Base-by-base conservation (phyloP, 2,888 invertebrate species). In the Campaea margaritaria region DNA sequence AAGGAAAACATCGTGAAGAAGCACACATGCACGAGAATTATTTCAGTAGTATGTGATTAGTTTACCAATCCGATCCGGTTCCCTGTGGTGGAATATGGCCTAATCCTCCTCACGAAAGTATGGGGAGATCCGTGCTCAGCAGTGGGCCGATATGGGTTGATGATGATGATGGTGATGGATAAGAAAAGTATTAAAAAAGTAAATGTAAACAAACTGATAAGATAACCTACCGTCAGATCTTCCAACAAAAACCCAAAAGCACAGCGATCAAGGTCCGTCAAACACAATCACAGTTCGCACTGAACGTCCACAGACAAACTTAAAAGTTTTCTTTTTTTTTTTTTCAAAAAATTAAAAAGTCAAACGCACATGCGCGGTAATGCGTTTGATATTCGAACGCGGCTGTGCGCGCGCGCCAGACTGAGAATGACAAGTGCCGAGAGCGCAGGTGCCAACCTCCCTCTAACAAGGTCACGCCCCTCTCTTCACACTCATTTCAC, bases 401-500 rank as follows among this genome's bases (percentile, higher is more conserved):
- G 87, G 81, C 86, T 78, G 78, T 86, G 88, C 90, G 88, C 89
- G 81, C 87, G 84, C 89, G 87, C 76, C 83, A 78, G 76, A 78
- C 75, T 73, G 72, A 81, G 72, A 87, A 84, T 85, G 87, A 90
- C 91, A 90, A 92, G 91, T 91, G 91, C 83, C 78, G 79, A 79
- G 77, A 65, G 74, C 82, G 85, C 91, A 91, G 91, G 91, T 91
- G 91, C 78, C 87, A 85, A 83, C 86, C 87, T 91, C 91, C 89
- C 91, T 89, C 91, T 87, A 91, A 91, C 90, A 91, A 90, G 91
- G 91, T 89, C 91, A 89, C 82, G 85, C 77, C 83, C 84, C 85
- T 81, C 85, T 81, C 84, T 81, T 79, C 79, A 77, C 76, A 77
- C 78, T 78, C 86, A 83, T 90, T 90, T 90, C 90, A 86, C 89